These are phyloP conservation scores for Salvator merianae DNA, from an alignment of 2,113 vertebrate species.

Conservation along the genomic window DNA sequence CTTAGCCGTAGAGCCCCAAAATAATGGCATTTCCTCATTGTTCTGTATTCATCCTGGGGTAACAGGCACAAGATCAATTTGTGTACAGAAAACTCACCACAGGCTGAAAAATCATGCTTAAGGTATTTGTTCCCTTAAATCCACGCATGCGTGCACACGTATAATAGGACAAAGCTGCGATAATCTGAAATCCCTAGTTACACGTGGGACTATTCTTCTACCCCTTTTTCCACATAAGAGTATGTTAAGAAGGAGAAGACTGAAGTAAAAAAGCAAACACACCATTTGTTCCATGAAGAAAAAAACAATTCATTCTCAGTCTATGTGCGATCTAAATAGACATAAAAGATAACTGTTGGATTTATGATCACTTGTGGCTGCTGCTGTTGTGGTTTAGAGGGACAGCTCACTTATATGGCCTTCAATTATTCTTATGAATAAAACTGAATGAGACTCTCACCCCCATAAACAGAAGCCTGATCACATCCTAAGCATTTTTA, in stretches of 20 bases:
- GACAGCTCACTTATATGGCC: background rate
- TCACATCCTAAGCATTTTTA: conserved; percentile 44
- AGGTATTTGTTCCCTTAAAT: background rate
- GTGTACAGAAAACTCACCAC: background rate
- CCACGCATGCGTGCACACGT: rapidly evolving
- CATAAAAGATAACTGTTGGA: background rate
- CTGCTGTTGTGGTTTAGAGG: background rate
- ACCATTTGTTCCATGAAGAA: background rate
- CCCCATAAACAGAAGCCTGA: conserved; percentile 54
- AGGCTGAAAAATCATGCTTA: background rate
- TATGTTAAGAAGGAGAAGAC: background rate
- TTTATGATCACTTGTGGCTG: background rate
- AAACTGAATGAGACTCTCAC: conserved; percentile 46
- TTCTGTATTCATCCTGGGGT: background rate
- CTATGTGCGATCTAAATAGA: background rate
- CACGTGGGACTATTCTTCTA: background rate
- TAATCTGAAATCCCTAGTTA: background rate
- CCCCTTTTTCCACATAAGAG: background rate
- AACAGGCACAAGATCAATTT: background rate
- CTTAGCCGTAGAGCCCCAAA: background rate
- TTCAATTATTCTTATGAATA: background rate
- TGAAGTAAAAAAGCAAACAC: no score
- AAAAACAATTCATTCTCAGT: background rate
- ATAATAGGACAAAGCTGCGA: background rate
- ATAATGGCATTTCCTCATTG: no score